Percentiles rank a stretch among this genome's conserved stretches.
These are phyloP conservation scores for Aphodius granarius DNA, from an alignment of 2,888 invertebrate genomes.

Conservation along the genomic window DNA sequence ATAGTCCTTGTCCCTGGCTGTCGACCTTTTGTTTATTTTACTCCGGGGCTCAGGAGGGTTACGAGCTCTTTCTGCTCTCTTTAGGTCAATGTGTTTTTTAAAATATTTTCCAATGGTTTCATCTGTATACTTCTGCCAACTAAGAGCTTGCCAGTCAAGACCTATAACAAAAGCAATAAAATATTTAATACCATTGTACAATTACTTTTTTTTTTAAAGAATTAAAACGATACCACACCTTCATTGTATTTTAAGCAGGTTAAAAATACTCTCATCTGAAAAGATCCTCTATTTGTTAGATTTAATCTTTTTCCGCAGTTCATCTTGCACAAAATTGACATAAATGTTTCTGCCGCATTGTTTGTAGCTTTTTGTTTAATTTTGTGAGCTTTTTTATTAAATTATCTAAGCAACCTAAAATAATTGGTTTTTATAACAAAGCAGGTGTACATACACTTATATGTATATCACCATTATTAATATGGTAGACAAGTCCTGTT, in stretches of 20 bases:
- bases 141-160: no score
- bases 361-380: not conserved
- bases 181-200: not conserved
- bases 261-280: constrained; percentile 3
- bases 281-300: constrained; percentile 9
- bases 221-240: not conserved
- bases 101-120: not conserved
- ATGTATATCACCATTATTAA: not conserved
- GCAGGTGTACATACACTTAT: not conserved
- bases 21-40: not conserved
- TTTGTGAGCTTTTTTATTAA: constrained; percentile 5
- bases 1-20: not conserved
- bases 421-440: not conserved
- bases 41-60: not conserved
- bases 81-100: not conserved
- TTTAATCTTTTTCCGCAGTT: constrained; percentile 12
- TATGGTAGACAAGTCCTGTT: not conserved
- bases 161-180: not conserved
- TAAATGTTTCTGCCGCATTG: constrained; percentile 12
- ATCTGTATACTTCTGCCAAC: no score
- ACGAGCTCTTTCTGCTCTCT: not conserved
- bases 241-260: constrained; percentile 4
- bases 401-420: not conserved
- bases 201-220: not conserved
- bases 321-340: constrained; percentile 2